Base-by-base conservation (phyloP, 2,113 vertebrate species). In the Elgaria multicarinata region DNA sequence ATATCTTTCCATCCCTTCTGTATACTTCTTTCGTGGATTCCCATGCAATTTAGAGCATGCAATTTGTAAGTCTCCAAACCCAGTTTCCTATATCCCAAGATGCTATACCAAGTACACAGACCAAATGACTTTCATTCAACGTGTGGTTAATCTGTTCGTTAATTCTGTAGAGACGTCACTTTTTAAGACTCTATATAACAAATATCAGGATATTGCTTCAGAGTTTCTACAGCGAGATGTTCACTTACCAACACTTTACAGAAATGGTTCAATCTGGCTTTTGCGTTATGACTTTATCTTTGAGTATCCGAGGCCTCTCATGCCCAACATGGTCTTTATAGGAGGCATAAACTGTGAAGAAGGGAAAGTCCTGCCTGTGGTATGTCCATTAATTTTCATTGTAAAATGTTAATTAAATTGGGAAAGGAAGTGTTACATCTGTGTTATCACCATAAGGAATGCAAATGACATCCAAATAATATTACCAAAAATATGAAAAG, bases 251-350 rank as follows among this genome's bases (percentile, higher is more conserved):
- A 98, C 14, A 95, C 98, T 16, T 89, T 97, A 85, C 50, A 93
- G 93, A 85, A 95, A 94, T 0, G 6, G 55, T 1, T 92, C 90
- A 0, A 1, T 96, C 24, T 95, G 95, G 88, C 20, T 94, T 82
- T 16, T 95, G 10, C 64, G 91, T 53, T 79, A 4, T 0, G 94
- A 95, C 81, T 96, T 96, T 88, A 85, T 93, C 2, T 86, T 93
- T 18, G 87, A 95, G 0, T 83, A 85, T 94, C 98, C 98, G 3
- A 96, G 94, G 14, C 98, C 98, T 0, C 42, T 98, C 53, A 98
- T 98, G 98, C 98, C 98, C 28, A 98, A 97, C 31, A 92, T 98
- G 83, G 50, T 98, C 39, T 96, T 97, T 36, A 96, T 98, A 0
- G 94, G 94, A 0, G 95, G 96, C 3, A 94, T 96, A 80, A 95